These are phyloP conservation scores for Tryphoninae sp. DNA, from an alignment of 2,888 invertebrate genomes.

Conservation along the genomic window DNA sequence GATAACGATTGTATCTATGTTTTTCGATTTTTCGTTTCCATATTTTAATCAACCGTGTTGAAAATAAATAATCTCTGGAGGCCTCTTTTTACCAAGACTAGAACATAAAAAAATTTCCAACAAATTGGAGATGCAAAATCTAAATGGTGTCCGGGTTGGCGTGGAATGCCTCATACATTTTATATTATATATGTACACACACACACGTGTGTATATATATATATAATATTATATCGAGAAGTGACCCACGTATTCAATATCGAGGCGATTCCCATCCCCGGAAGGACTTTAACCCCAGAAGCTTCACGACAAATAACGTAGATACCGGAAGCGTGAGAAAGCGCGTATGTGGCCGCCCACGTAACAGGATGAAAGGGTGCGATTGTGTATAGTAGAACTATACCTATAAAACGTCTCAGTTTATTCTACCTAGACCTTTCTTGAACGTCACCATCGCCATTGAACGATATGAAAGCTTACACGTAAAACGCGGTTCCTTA, in stretches of 20 bases:
- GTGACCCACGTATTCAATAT: constrained; percentile 79
- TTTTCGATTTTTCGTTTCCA: too few relatives aligned
- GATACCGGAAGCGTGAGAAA: constrained; percentile 14
- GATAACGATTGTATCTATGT: too few relatives aligned
- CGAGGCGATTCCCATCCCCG: constrained; percentile 71
- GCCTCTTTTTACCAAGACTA: too few relatives aligned
- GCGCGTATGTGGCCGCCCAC: not conserved
- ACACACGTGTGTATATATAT: constrained; percentile 5
- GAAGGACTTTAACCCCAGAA: constrained; percentile 52
- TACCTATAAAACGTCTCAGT: constrained; percentile 45
- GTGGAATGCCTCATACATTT: too few relatives aligned
- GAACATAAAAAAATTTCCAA: too few relatives aligned
- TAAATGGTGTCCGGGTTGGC: too few relatives aligned
- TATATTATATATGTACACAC: constrained; percentile 63
- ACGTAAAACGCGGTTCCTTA: not conserved
- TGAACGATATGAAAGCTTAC: constrained; percentile 26
- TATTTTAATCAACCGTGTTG: too few relatives aligned
- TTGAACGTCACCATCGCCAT: constrained; percentile 26
- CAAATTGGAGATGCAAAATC: too few relatives aligned
- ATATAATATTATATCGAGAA: constrained; percentile 70
- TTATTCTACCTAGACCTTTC: constrained; percentile 40
- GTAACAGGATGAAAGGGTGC: constrained; percentile 32
- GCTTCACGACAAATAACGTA: constrained; percentile 59
- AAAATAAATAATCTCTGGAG: too few relatives aligned
- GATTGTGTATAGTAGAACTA: constrained; percentile 26